Evolutionary conservation across 2,888 invertebrate genomes (phyloP), one percentile per base, ranked within the genome.

Genomic region (Melanostoma scalare): DNA sequence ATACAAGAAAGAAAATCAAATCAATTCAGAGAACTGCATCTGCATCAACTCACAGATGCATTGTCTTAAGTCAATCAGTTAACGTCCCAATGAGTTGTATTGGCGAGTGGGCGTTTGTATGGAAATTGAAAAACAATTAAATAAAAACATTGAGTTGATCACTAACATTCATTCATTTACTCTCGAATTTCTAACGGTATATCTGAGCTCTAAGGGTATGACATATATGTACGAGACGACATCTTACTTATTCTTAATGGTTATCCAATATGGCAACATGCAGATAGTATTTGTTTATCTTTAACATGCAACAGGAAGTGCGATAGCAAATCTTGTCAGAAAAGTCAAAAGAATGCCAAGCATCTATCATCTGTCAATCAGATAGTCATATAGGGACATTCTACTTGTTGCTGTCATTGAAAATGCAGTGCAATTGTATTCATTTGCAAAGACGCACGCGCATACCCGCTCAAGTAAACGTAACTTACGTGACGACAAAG

Each of bases 91-190:
- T 35, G 38, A 48, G 61, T 35, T 44, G 38, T n/a, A n/a, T n/a
- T n/a, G n/a, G n/a, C 20, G 53, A 74, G 82, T 82, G 82, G 78
- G 82, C 69, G 82, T 73, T 73, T 42, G 44, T 56, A 72, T 77
- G 72, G 44, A 53, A n/a, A 82, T 74, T 82, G 65, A 53, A 82
- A 78, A 74, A 69, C 73, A 82, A 78, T 82, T 82, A 82, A 69
- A 36, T 48, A 20, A 20, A 20, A 20, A 20, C 50, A 50, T 48
- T 63, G 56, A 77, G 63, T 63, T 42, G 69, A 55, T 69, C 69
- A 61, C 55, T 9, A 10, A 61, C 40, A 55, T 68, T 20, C 20
- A 68, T 20, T 20, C 20, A 20, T 20, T 20, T 20, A 20, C 20
- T 20, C 20, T 20, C 20, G 48, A 53, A 61, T 61, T 69, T 20